Percentiles rank a stretch among this genome's conserved stretches.
These are phyloP conservation scores for Tachina grossa DNA, from an alignment of 2,888 invertebrate genomes.

Conservation along the genomic window DNA sequence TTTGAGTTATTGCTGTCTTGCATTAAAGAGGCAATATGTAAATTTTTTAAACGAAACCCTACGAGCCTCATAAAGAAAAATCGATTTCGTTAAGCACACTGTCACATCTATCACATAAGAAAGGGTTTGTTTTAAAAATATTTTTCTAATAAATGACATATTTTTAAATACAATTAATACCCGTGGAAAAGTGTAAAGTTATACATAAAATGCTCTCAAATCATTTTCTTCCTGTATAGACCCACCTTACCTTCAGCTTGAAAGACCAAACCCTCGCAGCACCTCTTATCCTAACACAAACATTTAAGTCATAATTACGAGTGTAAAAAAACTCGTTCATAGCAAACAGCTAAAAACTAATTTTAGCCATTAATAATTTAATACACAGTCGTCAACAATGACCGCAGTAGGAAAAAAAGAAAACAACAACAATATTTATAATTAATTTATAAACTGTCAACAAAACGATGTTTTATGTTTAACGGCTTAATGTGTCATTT, in stretches of 20 bases:
- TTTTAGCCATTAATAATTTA: constrained; percentile 50
- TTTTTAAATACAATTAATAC: constrained; percentile 16
- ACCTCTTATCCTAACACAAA: neutral
- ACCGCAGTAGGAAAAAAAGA: neutral
- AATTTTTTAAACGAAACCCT: too few relatives aligned
- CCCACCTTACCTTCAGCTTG: neutral
- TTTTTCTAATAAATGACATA: constrained; percentile 13
- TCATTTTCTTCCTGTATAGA: constrained; percentile 18
- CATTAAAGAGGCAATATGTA: too few relatives aligned
- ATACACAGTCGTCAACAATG: constrained; percentile 7
- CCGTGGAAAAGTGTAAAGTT: constrained; percentile 18
- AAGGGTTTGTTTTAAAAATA: neutral
- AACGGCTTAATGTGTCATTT: constrained; percentile 71
- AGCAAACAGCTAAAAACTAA: constrained; percentile 28
- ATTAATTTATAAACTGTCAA: constrained; percentile 72
- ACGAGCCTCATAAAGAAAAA: neutral
- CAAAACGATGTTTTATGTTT: constrained; percentile 69
- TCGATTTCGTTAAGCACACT: neutral
- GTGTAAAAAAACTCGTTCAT: constrained; percentile 9
- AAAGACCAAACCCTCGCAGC: neutral
- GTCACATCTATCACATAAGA: neutral
- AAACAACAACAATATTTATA: constrained; percentile 47
- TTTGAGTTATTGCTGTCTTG: too few relatives aligned
- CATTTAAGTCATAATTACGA: constrained; percentile 34
- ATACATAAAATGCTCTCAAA: constrained; percentile 17